Evolutionary conservation across 2,888 invertebrate species (phyloP).

Genomic region (Dichetophora obliterata): DNA sequence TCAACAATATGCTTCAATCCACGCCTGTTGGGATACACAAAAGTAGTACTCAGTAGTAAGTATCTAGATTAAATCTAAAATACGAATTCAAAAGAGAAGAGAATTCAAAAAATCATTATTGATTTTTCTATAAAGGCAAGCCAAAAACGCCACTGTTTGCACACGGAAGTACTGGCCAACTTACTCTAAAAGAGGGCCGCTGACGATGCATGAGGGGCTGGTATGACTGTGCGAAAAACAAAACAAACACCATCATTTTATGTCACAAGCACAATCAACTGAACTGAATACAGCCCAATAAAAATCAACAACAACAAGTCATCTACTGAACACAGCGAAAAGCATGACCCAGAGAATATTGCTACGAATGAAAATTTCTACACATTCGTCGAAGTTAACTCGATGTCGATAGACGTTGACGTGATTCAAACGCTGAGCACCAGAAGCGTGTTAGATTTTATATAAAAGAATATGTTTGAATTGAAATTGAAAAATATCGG

Average conservation of each 20-base stretch:
- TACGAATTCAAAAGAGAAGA: too few species aligned
- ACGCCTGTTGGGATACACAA: too few species aligned
- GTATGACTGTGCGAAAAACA: background rate
- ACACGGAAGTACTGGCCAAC: too few species aligned
- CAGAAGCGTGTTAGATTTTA: background rate
- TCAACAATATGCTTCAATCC: too few species aligned
- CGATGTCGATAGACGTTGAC: conserved; percentile 42
- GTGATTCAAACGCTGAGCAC: background rate
- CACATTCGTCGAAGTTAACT: conserved; percentile 44
- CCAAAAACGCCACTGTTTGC: background rate
- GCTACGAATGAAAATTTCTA: conserved; percentile 25
- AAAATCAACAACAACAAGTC: background rate
- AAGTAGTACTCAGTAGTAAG: too few species aligned
- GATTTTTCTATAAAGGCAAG: background rate
- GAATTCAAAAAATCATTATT: too few species aligned
- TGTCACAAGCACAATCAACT: background rate
- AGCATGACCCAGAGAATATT: conserved; percentile 31
- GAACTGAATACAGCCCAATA: conserved; percentile 5
- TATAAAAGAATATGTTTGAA: background rate
- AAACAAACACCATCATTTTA: background rate
- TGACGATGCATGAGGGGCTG: too few species aligned
- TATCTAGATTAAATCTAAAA: background rate
- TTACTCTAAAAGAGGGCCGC: too few species aligned
- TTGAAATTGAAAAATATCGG: background rate
- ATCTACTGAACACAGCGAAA: conserved; percentile 4